A percentile compares a stretch with the other conserved stretches of the same genome.
Conservation (phyloP, 2,888 invertebrate species). For the Himalopsyche anomala region DNA sequence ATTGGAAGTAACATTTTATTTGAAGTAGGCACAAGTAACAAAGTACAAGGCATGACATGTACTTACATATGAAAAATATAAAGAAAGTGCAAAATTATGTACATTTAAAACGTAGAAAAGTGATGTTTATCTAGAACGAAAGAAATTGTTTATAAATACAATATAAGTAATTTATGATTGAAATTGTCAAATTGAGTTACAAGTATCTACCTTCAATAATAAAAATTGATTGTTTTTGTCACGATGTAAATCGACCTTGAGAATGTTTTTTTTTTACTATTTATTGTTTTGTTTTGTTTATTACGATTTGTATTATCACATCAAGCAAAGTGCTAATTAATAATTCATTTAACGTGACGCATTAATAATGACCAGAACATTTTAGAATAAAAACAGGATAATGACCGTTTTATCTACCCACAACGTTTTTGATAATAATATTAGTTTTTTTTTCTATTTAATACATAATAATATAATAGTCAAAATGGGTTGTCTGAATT, state of each 20-base stretch:
- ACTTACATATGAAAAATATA: too few species aligned
- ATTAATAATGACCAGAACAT: neutral
- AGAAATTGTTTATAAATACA: too few species aligned
- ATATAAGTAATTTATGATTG: too few species aligned
- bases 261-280: slow-evolving; percentile 19
- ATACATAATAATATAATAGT: too few species aligned
- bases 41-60: too few species aligned
- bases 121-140: too few species aligned
- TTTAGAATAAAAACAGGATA: slow-evolving; percentile 5
- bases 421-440: neutral
- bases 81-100: too few species aligned
- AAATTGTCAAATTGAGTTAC: neutral
- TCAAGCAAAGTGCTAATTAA: slow-evolving; percentile 10
- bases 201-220: neutral
- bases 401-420: neutral
- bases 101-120: too few species aligned
- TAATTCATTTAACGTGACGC: slow-evolving; percentile 35
- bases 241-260: slow-evolving; percentile 22
- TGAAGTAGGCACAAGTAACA: too few species aligned
- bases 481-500: too few species aligned
- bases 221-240: neutral
- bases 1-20: too few species aligned
- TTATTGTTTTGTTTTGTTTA: slow-evolving; percentile 34
- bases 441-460: too few species aligned
- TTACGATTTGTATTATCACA: slow-evolving; percentile 8